phyloP scores from a whole-genome alignment of 1,140 invertebrate genomes.

The Schlechtendalia chinensis region DNA sequence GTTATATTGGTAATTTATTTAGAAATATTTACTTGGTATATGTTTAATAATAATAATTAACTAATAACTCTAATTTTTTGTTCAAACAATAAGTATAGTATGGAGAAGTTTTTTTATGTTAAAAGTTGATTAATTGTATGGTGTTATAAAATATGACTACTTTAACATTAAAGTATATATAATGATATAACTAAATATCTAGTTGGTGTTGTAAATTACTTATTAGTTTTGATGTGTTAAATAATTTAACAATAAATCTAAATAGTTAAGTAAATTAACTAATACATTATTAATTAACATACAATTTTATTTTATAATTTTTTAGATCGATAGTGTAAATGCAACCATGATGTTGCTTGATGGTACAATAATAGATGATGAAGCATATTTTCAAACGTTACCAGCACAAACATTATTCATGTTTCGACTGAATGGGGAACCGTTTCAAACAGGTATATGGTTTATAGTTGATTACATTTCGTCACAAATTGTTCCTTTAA shows the following conservation, averaged over 20 bases:
- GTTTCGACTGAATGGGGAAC: conserved; percentile 63
- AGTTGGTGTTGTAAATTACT: no score
- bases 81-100: no score
- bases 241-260: not conserved
- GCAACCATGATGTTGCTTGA: conserved; percentile 59
- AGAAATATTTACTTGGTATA: no score
- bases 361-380: conserved; percentile 70
- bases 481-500: conserved; percentile 67
- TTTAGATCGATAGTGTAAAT: conserved; percentile 42
- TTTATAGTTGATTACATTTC: conserved; percentile 51
- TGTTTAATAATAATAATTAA: no score
- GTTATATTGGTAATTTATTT: no score
- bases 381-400: conserved; percentile 72
- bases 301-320: conserved; percentile 33
- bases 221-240: not conserved
- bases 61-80: no score
- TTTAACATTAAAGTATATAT: no score
- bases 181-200: no score
- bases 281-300: not conserved
- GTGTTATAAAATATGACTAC: no score
- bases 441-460: conserved; percentile 38
- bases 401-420: conserved; percentile 72
- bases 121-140: no score
- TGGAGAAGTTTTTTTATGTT: no score
- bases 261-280: not conserved